These are phyloP conservation scores for Trichogramma dendrolimi DNA, from an alignment of 2,888 invertebrate species.

Conservation along the genomic window DNA sequence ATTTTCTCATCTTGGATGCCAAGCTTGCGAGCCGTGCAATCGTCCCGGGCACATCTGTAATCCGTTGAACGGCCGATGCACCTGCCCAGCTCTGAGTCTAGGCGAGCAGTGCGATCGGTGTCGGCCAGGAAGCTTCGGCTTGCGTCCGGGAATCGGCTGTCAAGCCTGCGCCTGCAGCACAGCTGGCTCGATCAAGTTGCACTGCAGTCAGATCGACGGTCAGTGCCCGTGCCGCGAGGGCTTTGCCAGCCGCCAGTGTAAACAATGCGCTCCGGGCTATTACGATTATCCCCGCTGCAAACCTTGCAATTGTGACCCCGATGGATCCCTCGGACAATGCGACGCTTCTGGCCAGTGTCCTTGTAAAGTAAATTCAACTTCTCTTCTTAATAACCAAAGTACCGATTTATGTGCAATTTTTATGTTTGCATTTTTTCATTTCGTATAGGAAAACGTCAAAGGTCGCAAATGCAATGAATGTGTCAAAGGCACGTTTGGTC, in stretches of 20 bases:
- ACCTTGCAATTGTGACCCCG: slow-evolving; percentile 75
- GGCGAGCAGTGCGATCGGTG: slow-evolving; percentile 81
- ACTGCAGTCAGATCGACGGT: slow-evolving; percentile 68
- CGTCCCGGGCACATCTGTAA: slow-evolving; percentile 86
- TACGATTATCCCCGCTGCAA: slow-evolving; percentile 86
- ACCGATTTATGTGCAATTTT: neutral
- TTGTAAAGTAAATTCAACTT: slow-evolving; percentile 68
- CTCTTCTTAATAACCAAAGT: neutral
- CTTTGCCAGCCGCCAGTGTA: slow-evolving; percentile 73
- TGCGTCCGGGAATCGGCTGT: slow-evolving; percentile 75
- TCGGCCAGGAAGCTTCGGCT: slow-evolving; percentile 75
- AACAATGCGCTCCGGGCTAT: slow-evolving; percentile 77
- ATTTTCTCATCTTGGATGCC: slow-evolving; percentile 72
- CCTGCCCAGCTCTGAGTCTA: slow-evolving; percentile 81
- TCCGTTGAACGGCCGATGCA: slow-evolving; percentile 81
- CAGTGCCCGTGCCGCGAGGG: slow-evolving; percentile 75
- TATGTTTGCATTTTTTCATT: neutral
- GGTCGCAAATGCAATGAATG: slow-evolving; percentile 84
- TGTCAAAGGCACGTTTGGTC: slow-evolving; percentile 79
- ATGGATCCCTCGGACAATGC: slow-evolving; percentile 76
- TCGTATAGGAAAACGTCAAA: slow-evolving; percentile 53
- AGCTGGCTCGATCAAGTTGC: slow-evolving; percentile 64
- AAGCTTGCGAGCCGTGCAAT: slow-evolving; percentile 74
- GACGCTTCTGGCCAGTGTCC: slow-evolving; percentile 75
- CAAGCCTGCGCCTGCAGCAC: slow-evolving; percentile 72